phyloP scores from a whole-genome alignment of 2,888 invertebrate species.

The Thyatira batis region DNA sequence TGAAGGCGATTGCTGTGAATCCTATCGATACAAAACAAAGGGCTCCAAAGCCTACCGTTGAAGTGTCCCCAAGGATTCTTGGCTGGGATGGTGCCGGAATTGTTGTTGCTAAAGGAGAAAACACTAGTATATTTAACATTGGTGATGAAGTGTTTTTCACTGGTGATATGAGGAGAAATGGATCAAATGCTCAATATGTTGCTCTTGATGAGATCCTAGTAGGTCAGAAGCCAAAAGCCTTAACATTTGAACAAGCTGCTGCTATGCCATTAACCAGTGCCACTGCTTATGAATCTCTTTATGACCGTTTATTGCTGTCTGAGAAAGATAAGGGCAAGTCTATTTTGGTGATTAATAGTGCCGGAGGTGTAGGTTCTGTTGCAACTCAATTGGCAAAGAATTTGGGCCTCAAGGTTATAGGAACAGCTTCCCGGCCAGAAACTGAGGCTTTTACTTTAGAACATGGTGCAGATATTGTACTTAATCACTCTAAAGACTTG shows the following conservation, averaged over 20 bases:
- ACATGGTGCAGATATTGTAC: slow-evolving; percentile 59
- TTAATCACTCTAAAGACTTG: slow-evolving; percentile 62
- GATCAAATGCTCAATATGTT: slow-evolving; percentile 67
- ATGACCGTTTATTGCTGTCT: slow-evolving; percentile 59
- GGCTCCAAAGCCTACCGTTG: slow-evolving; percentile 60
- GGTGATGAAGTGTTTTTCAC: slow-evolving; percentile 72
- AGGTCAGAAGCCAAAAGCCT: slow-evolving; percentile 59
- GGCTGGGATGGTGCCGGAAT: slow-evolving; percentile 73
- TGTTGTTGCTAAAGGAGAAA: slow-evolving; percentile 57
- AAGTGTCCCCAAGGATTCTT: slow-evolving; percentile 54
- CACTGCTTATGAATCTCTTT: slow-evolving; percentile 65
- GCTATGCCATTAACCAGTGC: slow-evolving; percentile 68
- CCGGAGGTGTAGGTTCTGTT: slow-evolving; percentile 70
- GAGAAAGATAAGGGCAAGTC: slow-evolving; percentile 65
- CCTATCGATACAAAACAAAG: slow-evolving; percentile 69
- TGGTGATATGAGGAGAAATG: slow-evolving; percentile 58
- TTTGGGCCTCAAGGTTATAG: slow-evolving; percentile 65
- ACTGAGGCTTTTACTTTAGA: slow-evolving; percentile 49
- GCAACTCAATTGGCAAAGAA: slow-evolving; percentile 66
- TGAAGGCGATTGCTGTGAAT: slow-evolving; percentile 68
- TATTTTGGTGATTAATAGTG: slow-evolving; percentile 67
- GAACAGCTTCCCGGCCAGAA: slow-evolving; percentile 67
- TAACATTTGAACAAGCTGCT: slow-evolving; percentile 69
- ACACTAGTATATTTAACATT: slow-evolving; percentile 48
- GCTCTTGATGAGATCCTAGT: slow-evolving; percentile 60